Base-by-base conservation (phyloP, 1,140 invertebrate genomes). In the Lordiphosa clarofinis region DNA sequence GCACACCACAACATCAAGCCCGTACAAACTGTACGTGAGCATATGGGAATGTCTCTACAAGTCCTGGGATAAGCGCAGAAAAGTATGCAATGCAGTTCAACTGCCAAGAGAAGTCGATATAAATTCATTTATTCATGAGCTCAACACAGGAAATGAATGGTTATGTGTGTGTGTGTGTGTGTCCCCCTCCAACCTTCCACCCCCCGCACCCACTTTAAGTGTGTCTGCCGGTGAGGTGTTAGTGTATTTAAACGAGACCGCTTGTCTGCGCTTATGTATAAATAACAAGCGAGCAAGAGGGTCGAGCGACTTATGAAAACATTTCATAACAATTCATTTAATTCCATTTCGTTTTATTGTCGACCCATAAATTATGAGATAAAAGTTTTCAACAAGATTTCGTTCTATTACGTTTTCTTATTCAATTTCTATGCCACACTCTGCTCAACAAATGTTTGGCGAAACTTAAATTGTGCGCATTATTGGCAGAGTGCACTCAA, bases 101-200 rank as follows among this genome's bases (percentile, higher is more conserved):
- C 62, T 73, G 68, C 57, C 63, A 59, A 56, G 52, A 52, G 42
- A 50, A 82, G 57, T 84, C 78, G 73, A 86, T 82, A 84, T 84
- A 82, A 82, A 86, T 82, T 73, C 78, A 82, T 82, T 84, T 82
- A 82, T 82, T 82, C 78, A 82, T 82, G 78, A 84, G 78, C 60
- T 70, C 42, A 36, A 84, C 73, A 63, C 64, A 67, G 73, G 78
- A 82, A 82, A 82, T 82, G 73, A 86, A 86, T n/a, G n/a, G n/a
- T n/a, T n/a, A n/a, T 63, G 60, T 71, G 53, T 56, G 64, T 61
- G 28, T 54, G 63, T 62, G 61, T 68, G 64, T 24, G 33, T 43
- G 43, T 43, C 52, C 15, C 15, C 39, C 42, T 1, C 15, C 15
- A 15, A 15, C 19, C 19, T 19, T 2, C 19, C 19, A 1, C 19